These are phyloP conservation scores for Acanthurus leucopareius DNA, from an alignment of 2,797 vertebrate genomes.

Conservation along the genomic window DNA sequence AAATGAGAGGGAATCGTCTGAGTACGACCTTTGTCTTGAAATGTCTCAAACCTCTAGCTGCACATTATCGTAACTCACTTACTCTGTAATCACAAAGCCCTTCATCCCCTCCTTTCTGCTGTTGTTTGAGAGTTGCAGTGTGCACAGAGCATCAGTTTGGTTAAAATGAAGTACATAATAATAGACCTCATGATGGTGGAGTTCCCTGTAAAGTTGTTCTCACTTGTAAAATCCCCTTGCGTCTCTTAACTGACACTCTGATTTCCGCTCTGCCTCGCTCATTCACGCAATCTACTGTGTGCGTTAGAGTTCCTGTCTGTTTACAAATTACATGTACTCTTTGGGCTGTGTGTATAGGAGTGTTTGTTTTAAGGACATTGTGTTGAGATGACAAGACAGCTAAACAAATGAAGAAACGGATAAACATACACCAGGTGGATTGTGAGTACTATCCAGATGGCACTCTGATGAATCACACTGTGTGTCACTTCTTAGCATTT, in stretches of 20 bases:
- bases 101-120: not conserved
- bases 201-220: slow-evolving; percentile 56
- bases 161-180: slow-evolving; percentile 13
- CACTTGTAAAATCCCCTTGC: slow-evolving; percentile 47
- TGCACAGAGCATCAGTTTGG: slow-evolving; percentile 16
- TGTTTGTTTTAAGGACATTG: slow-evolving; percentile 33
- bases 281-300: slow-evolving; percentile 45
- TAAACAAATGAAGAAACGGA: slow-evolving; percentile 74
- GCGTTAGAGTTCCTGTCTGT: slow-evolving; percentile 3
- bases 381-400: slow-evolving; percentile 67
- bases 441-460: slow-evolving; percentile 43
- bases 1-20: slow-evolving; percentile 46
- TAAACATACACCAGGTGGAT: slow-evolving; percentile 71
- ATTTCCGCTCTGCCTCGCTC: slow-evolving; percentile 37
- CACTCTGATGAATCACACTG: slow-evolving; percentile 36
- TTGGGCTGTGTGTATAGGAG: not conserved
- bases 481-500: slow-evolving; percentile 12
- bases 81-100: slow-evolving; percentile 28
- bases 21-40: slow-evolving; percentile 60
- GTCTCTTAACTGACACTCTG: slow-evolving; percentile 8
- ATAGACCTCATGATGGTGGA: slow-evolving; percentile 44
- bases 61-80: slow-evolving; percentile 32
- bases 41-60: slow-evolving; percentile 55
- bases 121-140: slow-evolving; percentile 28
- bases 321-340: slow-evolving; percentile 34